Percentiles rank a stretch among this genome's conserved stretches.
Evolutionary conservation across 1,140 invertebrate species (phyloP).

Genomic region (Drosophila ficusphila): DNA sequence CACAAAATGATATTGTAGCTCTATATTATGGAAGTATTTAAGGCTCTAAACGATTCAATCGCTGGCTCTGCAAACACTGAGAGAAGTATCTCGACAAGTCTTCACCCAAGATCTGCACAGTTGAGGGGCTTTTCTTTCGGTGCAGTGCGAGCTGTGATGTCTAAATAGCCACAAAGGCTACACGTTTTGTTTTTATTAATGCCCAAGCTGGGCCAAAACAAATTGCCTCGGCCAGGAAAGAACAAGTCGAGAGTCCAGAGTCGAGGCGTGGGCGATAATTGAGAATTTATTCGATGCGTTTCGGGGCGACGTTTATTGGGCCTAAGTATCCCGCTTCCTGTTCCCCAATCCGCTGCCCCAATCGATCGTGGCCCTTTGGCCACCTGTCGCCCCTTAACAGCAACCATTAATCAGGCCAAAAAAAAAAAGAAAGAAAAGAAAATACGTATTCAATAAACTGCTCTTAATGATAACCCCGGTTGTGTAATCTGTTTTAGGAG

Average conservation of each 20-base stretch:
- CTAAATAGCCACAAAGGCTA: constrained; percentile 59
- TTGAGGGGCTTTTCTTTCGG: constrained; percentile 4
- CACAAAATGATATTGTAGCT: constrained; percentile 70
- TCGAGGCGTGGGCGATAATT: constrained; percentile 80
- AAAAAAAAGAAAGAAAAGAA: constrained; percentile 18
- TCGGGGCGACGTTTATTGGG: constrained; percentile 73
- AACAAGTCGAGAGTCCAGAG: constrained; percentile 14
- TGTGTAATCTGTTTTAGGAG: constrained; percentile 53
- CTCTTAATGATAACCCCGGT: constrained; percentile 72
- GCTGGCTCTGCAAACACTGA: constrained; percentile 40
- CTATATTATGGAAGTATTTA: constrained; percentile 70
- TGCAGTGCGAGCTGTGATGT: constrained; percentile 46
- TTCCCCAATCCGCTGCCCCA: constrained; percentile 20
- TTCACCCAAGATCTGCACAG: not conserved
- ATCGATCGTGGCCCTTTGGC: constrained; percentile 17
- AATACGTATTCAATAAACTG: constrained; percentile 73
- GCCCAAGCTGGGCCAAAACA: constrained; percentile 50
- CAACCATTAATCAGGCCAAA: constrained; percentile 71
- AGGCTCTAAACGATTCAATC: constrained; percentile 76
- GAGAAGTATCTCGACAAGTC: not conserved
- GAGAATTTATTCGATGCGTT: constrained; percentile 73
- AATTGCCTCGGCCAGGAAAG: constrained; percentile 39
- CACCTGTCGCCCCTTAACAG: constrained; percentile 60
- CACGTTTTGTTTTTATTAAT: constrained; percentile 65
- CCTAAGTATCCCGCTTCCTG: constrained; percentile 66